A percentile compares a stretch with the other conserved stretches of the same genome.
phyloP scores from a whole-genome alignment of 2,113 vertebrate species.

The Upupa epops region DNA sequence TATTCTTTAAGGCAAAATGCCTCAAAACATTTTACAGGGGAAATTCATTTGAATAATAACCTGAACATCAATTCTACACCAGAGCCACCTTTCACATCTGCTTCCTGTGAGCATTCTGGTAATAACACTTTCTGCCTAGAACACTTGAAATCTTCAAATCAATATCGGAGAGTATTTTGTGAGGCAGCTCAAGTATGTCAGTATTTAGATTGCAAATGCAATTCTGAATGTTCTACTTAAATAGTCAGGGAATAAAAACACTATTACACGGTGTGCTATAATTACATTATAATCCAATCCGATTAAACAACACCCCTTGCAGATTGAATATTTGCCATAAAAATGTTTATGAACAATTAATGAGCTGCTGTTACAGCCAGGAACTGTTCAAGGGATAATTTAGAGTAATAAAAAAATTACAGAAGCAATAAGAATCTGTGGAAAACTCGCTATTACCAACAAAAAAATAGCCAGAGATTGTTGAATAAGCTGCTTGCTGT shows the following conservation, averaged over 20 bases:
- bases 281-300: background rate
- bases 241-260: slow-evolving; percentile 16
- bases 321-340: background rate
- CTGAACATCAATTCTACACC: background rate
- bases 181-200: background rate
- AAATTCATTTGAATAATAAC: background rate
- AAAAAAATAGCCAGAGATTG: background rate
- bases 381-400: background rate
- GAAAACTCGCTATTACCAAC: background rate
- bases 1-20: background rate
- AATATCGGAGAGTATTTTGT: background rate
- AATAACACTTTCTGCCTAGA: background rate
- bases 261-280: background rate
- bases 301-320: background rate
- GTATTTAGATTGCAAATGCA: background rate
- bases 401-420: background rate
- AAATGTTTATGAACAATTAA: slow-evolving; percentile 21
- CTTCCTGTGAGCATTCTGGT: background rate
- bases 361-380: background rate
- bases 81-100: background rate
- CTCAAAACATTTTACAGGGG: background rate
- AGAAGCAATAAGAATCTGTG: background rate
- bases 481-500: slow-evolving; percentile 37
- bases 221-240: background rate
- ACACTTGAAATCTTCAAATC: background rate